These are phyloP conservation scores for Drosophila athabasca DNA, from an alignment of 1,140 invertebrate species.

Conservation along the genomic window DNA sequence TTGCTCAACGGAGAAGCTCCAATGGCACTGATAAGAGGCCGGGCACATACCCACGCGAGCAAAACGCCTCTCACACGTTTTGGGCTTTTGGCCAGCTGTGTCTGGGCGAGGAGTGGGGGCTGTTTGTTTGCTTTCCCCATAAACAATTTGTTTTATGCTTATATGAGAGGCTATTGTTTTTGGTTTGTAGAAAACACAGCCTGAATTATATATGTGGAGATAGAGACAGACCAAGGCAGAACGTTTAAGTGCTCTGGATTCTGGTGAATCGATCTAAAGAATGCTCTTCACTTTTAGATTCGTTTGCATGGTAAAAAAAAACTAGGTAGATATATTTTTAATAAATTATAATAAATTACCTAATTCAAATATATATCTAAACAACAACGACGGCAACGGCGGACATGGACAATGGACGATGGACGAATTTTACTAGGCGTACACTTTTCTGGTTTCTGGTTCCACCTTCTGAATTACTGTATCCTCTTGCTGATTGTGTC, in stretches of 20 bases:
- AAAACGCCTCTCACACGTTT: slow-evolving; percentile 22
- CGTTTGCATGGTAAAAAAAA: slow-evolving; percentile 18
- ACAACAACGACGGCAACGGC: slow-evolving; percentile 27
- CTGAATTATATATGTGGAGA: not conserved
- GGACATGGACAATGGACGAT: slow-evolving; percentile 1
- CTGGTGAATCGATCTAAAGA: not conserved
- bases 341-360: slow-evolving; percentile 48
- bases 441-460: slow-evolving; percentile 53
- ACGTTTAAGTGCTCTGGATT: not conserved
- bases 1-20: slow-evolving; percentile 29
- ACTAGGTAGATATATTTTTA: slow-evolving; percentile 61
- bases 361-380: slow-evolving; percentile 29
- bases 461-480: slow-evolving; percentile 44
- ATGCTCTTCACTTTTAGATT: slow-evolving; percentile 2
- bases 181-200: not conserved
- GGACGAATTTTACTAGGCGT: slow-evolving; percentile 47
- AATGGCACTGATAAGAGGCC: slow-evolving; percentile 35
- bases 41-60: slow-evolving; percentile 20
- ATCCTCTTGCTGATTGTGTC: slow-evolving; percentile 78
- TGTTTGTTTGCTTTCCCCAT: slow-evolving; percentile 43
- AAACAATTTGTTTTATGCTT: slow-evolving; percentile 43
- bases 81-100: slow-evolving; percentile 5
- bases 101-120: slow-evolving; percentile 11
- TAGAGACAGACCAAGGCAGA: not conserved
- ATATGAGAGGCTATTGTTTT: slow-evolving; percentile 12